phyloP scores from a whole-genome alignment of 1,140 invertebrate genomes.

The Cecropterus lyciades region DNA sequence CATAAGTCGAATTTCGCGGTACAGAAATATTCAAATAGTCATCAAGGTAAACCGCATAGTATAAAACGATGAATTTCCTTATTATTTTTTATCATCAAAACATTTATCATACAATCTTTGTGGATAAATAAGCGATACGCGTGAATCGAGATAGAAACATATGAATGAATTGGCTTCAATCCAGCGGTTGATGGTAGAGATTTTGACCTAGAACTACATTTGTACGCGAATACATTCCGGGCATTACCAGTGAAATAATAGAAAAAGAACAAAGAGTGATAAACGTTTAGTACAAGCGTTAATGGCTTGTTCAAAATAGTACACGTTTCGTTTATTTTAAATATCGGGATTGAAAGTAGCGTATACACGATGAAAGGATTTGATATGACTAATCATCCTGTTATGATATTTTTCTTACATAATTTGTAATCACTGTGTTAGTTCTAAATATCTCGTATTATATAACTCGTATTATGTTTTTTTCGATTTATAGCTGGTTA shows the following conservation, averaged over 20 bases:
- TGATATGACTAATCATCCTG: background rate
- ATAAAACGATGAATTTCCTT: background rate
- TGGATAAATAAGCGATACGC: background rate
- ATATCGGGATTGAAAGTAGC: background rate
- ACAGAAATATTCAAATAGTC: no score
- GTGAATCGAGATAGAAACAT: constrained; percentile 16
- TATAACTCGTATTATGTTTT: no score
- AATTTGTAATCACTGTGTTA: no score
- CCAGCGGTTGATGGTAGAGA: constrained; percentile 24
- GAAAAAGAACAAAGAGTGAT: constrained; percentile 25
- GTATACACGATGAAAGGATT: background rate
- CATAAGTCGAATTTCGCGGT: no score
- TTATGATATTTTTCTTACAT: no score
- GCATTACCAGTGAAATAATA: constrained; percentile 20
- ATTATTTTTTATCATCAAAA: background rate
- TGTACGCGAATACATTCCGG: constrained; percentile 19
- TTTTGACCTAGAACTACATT: constrained; percentile 35
- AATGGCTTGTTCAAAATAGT: background rate
- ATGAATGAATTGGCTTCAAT: constrained; percentile 31
- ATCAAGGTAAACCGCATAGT: no score
- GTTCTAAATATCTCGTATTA: no score
- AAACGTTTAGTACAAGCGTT: background rate
- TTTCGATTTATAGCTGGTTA: no score
- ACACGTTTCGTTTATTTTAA: constrained; percentile 12
- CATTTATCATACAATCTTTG: background rate